Evolutionary conservation across 2,113 vertebrate genomes (phyloP), one percentile per base, ranked within the genome.

Genomic region (Crotalus tigris): DNA sequence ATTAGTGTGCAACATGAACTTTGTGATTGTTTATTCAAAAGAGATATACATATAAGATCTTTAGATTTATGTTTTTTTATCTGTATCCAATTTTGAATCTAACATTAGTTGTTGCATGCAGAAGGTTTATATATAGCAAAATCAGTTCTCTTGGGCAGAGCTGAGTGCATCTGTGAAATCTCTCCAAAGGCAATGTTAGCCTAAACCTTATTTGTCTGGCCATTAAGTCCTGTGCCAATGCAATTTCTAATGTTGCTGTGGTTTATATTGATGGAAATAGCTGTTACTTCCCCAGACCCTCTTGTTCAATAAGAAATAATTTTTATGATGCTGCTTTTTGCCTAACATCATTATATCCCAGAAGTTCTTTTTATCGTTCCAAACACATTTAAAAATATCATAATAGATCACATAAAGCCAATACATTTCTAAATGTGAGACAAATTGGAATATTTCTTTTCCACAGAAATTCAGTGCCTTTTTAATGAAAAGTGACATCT

Each of bases 191-290:
- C 93, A 95, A 7, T 44, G 61, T 13, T 91, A 94, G 21, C 29
- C 19, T 69, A 94, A 91, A 92, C 61, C 26, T 57, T 92, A 87
- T 92, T 59, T 92, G 24, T 94, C 89, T 87, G 53, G 88, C 58
- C 90, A 92, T 88, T 92, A 75, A 46, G 33, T 91, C 49, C 54
- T 93, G 2, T 91, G 92, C 33, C 92, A 94, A 90, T 23, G 10
- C 90, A 95, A 94, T 93, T 49, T 89, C 61, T 57, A 91, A 59
- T 92, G 58, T 93, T 93, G 94, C 90, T 95, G 49, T 58, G 58
- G 91, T 94, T 94, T 92, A 91, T 94, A 94, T 95, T 92, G 91
- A 96, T 89, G 92, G 75, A 93, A 96, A 94, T 94, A 91, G 55
- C 51, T 93, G 75, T 46, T 92, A 51, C 33, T 23, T 95, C 58